These are phyloP conservation scores for Carpatolechia fugitivella DNA, from an alignment of 2,888 invertebrate species.

Conservation along the genomic window DNA sequence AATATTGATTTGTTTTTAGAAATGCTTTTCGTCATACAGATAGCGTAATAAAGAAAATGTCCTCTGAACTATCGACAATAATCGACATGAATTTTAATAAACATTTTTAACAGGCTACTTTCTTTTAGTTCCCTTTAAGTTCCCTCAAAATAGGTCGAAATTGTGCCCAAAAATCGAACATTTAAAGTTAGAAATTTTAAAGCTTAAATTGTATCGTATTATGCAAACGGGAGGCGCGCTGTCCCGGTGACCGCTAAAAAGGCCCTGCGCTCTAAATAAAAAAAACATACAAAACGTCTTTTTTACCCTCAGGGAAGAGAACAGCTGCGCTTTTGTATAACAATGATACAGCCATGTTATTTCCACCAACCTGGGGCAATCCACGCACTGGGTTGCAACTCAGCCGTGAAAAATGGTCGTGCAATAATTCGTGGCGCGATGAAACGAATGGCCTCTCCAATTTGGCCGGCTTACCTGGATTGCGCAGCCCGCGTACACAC, in stretches of 20 bases:
- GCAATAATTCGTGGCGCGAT: constrained; percentile 14
- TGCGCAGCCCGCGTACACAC: constrained; percentile 50
- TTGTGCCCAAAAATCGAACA: no score
- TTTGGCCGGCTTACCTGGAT: constrained; percentile 50
- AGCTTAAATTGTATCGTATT: constrained; percentile 44
- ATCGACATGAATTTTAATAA: no score
- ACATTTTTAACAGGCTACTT: no score
- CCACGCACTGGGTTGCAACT: constrained; percentile 53
- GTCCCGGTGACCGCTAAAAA: constrained; percentile 74
- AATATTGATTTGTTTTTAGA: background rate
- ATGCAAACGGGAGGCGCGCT: constrained; percentile 50
- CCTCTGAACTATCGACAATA: no score
- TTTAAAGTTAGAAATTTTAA: background rate
- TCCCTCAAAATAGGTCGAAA: no score
- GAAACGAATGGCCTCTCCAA: constrained; percentile 28
- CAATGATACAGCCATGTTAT: constrained; percentile 76
- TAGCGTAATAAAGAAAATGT: no score
- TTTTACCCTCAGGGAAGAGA: constrained; percentile 73
- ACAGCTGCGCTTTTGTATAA: constrained; percentile 76
- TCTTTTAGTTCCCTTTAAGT: no score
- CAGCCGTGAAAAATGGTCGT: constrained; percentile 37
- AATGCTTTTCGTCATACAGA: no score
- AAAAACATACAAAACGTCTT: constrained; percentile 68
- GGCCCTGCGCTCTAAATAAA: constrained; percentile 51
- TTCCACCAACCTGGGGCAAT: constrained; percentile 68